A percentile compares a stretch with the other conserved stretches of the same genome.
These are phyloP conservation scores for Nomada ferruginata DNA, from an alignment of 2,888 invertebrate species.

Conservation along the genomic window DNA sequence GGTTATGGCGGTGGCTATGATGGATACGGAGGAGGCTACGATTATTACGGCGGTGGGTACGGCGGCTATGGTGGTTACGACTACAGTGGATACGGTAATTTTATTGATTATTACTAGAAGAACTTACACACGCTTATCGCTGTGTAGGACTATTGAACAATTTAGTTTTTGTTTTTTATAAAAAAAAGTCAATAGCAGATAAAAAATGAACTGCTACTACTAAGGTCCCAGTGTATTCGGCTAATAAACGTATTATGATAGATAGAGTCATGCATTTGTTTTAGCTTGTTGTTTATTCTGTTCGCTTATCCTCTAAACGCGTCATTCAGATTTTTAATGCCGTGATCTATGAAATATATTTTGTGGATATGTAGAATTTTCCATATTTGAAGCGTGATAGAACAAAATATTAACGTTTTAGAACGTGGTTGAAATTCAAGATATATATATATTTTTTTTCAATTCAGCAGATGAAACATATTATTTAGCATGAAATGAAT, in stretches of 20 bases:
- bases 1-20: constrained; percentile 90
- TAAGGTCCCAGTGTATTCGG: constrained; percentile 72
- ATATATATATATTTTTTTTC: too few species aligned
- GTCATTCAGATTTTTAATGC: constrained; percentile 11
- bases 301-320: constrained; percentile 2
- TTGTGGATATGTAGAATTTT: too few species aligned
- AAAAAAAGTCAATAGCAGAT: constrained; percentile 60
- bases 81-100: constrained; percentile 93
- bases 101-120: constrained; percentile 84
- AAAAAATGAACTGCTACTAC: constrained; percentile 55
- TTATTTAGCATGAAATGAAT: too few species aligned
- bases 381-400: too few species aligned
- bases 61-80: constrained; percentile 93
- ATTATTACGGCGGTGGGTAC: constrained; percentile 87
- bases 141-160: constrained; percentile 51
- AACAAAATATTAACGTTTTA: too few species aligned
- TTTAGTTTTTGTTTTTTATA: constrained; percentile 55
- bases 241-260: constrained; percentile 55
- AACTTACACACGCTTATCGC: constrained; percentile 54
- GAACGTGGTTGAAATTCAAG: too few species aligned
- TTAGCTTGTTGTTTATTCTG: constrained; percentile 17
- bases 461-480: too few species aligned
- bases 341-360: not conserved
- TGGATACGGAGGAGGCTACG: constrained; percentile 91
- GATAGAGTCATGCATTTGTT: constrained; percentile 20